Conservation (phyloP, 2,113 vertebrate species). For the Cromileptes altivelis region DNA sequence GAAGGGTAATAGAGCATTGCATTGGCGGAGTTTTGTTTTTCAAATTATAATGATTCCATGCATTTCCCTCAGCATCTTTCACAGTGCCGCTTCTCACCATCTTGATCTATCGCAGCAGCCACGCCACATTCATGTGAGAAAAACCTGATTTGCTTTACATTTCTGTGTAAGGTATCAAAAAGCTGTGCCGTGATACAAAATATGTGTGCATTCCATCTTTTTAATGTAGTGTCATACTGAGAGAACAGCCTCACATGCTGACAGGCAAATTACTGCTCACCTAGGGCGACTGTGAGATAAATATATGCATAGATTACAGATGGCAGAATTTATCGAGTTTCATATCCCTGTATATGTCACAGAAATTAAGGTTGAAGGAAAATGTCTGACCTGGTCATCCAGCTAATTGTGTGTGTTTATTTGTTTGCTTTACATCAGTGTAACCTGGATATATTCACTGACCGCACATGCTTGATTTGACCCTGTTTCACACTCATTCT, state of each 20-base stretch:
- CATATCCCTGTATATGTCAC: background rate
- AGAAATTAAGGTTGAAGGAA: constrained; percentile 9
- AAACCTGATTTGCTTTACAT: background rate
- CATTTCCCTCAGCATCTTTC: background rate
- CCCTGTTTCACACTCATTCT: constrained; percentile 28
- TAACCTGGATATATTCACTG: constrained; percentile 32
- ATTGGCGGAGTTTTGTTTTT: background rate
- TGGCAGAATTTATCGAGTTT: constrained; percentile 9
- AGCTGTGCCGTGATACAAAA: background rate
- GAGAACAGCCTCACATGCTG: background rate
- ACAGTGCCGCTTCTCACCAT: no score
- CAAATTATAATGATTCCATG: background rate
- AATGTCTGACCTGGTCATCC: background rate
- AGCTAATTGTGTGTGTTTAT: background rate
- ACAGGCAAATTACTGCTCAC: constrained; percentile 17
- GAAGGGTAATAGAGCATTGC: background rate
- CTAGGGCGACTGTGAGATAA: background rate
- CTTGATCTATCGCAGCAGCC: no score
- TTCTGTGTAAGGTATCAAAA: background rate
- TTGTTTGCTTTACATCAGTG: constrained; percentile 20
- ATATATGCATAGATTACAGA: background rate
- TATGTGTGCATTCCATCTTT: background rate
- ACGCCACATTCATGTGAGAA: background rate
- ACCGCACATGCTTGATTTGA: constrained; percentile 19
- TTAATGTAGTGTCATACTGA: background rate